Base-by-base conservation (phyloP, 2,888 invertebrate genomes). In the Melinaea marsaeus region DNA sequence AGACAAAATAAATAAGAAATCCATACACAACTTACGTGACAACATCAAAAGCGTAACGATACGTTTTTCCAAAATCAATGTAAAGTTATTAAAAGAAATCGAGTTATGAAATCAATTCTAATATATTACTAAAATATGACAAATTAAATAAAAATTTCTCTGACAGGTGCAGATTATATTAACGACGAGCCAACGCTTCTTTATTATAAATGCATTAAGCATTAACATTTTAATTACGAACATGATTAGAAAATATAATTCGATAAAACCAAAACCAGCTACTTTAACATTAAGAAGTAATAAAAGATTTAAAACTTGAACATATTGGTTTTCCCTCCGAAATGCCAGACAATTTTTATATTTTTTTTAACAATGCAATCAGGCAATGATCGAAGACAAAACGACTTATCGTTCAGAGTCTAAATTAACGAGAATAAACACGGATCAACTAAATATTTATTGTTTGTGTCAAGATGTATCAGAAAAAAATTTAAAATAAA, bases 121-220 rank as follows among this genome's bases (percentile, higher is more conserved):
- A 22, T 22, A 22, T 32, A 51, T 32, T 32, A 9, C 7, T 51
- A 7, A 2, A 51, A 51, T 32, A 51, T 51, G 32, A 6, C 32
- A 51, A 51, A 51, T 3, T 51, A 32, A 32, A 51, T 32, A 51
- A 9, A 22, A 32, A 32, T 51, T 22, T 51, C 48, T 51, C 51
- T 32, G 32, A 51, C 51, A 51, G 51, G 51, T 51, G 51, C 11
- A 32, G 32, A 51, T 32, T 7, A 32, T 32, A 11, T 51, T 32
- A 32, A 32, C 48, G 22, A 22, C 22, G 22, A 22, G 22, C 22
- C 22, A 48, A 48, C 7, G 7, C 51, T 32, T 32, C 7, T 58
- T 58, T 61, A 61, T 60, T 47, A 58, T 34, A 54, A 48, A 58
- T 65, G 60, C 61, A 63, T 59, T 67, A 64, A 65, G 57, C 58